Percentiles rank a stretch among this genome's conserved stretches.
phyloP scores from a whole-genome alignment of 2,888 invertebrate genomes.

The Caprella mutica region DNA sequence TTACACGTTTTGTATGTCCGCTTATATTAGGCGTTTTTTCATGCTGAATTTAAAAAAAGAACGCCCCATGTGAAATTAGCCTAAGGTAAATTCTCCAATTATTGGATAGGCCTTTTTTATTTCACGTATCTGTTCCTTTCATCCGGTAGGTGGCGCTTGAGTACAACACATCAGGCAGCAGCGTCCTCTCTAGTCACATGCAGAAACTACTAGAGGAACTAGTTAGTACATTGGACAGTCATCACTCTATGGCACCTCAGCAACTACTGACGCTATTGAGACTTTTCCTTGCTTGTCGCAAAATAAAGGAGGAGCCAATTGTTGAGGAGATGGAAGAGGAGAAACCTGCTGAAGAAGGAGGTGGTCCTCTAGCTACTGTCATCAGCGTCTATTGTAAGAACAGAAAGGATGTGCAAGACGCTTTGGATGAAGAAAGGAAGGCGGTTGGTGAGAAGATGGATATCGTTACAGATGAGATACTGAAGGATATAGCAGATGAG shows the following conservation, averaged over 20 bases:
- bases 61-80: too few relatives aligned
- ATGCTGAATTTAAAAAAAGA: too few relatives aligned
- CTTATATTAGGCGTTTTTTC: too few relatives aligned
- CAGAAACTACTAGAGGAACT: constrained; percentile 24
- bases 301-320: background rate
- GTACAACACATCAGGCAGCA: too few relatives aligned
- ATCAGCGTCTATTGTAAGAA: too few relatives aligned
- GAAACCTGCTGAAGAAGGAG: background rate
- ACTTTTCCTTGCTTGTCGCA: background rate
- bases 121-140: too few relatives aligned
- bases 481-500: background rate
- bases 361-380: background rate
- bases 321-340: background rate
- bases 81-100: too few relatives aligned
- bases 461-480: background rate
- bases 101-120: too few relatives aligned
- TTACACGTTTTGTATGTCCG: too few relatives aligned
- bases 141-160: too few relatives aligned
- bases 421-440: too few relatives aligned
- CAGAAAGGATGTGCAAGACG: background rate
- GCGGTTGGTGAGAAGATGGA: background rate
- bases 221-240: constrained; percentile 13
- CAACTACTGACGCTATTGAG: constrained; percentile 19
- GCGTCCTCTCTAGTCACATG: background rate
- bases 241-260: constrained; percentile 9